Evolutionary conservation across 2,797 vertebrate genomes (phyloP).

Genomic region (Spinus olivaceus): DNA sequence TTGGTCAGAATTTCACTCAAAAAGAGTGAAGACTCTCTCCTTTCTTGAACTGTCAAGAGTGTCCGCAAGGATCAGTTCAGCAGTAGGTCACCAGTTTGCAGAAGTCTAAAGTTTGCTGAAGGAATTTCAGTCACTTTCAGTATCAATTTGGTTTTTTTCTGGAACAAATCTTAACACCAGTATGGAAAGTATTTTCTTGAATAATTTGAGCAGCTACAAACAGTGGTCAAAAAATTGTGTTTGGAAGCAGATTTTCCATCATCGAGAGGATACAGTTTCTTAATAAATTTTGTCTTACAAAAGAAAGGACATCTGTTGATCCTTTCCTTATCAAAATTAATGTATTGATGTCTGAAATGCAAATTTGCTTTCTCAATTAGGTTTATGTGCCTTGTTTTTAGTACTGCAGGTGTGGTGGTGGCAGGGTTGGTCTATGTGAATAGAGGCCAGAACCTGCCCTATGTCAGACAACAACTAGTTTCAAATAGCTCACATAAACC

Average conservation of each 20-base stretch:
- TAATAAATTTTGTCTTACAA: not conserved
- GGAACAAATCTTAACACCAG: not conserved
- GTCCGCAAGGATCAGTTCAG: not conserved
- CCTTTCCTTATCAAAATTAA: not conserved
- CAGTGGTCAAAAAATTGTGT: not conserved
- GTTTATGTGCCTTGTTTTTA: not conserved
- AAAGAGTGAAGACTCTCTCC: not conserved
- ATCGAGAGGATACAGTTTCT: not conserved
- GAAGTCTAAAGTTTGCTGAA: not conserved
- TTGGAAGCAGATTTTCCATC: not conserved
- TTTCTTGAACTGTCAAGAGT: not conserved
- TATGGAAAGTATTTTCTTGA: not conserved
- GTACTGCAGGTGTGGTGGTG: fast-evolving
- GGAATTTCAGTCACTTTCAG: not conserved
- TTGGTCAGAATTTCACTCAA: not conserved
- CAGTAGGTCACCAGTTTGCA: not conserved
- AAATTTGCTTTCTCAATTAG: not conserved
- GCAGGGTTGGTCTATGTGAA: not conserved
- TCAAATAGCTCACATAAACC: not conserved
- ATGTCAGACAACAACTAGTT: not conserved
- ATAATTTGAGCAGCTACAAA: not conserved
- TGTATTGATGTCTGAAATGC: not conserved
- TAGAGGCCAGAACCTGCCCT: not conserved
- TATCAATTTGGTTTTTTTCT: not conserved
- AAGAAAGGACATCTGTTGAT: not conserved